Evolutionary conservation across 2,113 vertebrate genomes (phyloP), one percentile per base, ranked within the genome.

Genomic region (Colossoma macropomum): DNA sequence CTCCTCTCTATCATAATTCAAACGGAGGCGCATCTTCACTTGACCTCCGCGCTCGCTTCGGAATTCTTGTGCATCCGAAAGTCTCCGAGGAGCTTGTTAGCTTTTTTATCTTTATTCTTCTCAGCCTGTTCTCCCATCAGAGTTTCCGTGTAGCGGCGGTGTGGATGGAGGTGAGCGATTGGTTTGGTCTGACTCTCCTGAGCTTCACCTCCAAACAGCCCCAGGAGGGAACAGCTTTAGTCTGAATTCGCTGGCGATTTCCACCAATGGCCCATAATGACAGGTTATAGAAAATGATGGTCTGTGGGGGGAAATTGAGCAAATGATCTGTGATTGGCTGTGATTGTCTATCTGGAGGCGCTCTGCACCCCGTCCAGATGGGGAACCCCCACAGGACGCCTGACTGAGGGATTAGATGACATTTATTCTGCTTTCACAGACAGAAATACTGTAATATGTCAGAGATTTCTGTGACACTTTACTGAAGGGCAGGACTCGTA

Each of bases 211-310:
- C 68, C 63, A 63, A 75, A 54, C 30, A 54, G 41, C 50, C 77
- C 56, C 32, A 65, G 69, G 60, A 76, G 79, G 75, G 83, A 48
- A 70, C 38, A 71, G 52, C 45, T 32, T 66, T 17, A 32, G 30
- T 71, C 66, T 81, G 65, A 34, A 41, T 69, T 74, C 71, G 38
- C 30, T 66, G 81, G 84, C 68, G 84, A 85, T 87, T 86, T 87
- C 62, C 30, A 84, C 65, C 81, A 84, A 72, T 59, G 63, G 10
- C 54, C 30, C 75, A 80, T 87, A 81, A 86, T 85, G 72, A 73
- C 75, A 79, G 86, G 85, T 79, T 79, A 81, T 60, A 81, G 79
- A 85, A 86, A 87, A 86, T 77, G 56, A 63, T 80, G 65, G 54
- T 80, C 17, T 77, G 41, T 68, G n/a, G 21, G 23, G 54, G n/a